phyloP scores from a whole-genome alignment of 64 coral and sea anemone genomes.

The Actinia tenebrosa region DNA sequence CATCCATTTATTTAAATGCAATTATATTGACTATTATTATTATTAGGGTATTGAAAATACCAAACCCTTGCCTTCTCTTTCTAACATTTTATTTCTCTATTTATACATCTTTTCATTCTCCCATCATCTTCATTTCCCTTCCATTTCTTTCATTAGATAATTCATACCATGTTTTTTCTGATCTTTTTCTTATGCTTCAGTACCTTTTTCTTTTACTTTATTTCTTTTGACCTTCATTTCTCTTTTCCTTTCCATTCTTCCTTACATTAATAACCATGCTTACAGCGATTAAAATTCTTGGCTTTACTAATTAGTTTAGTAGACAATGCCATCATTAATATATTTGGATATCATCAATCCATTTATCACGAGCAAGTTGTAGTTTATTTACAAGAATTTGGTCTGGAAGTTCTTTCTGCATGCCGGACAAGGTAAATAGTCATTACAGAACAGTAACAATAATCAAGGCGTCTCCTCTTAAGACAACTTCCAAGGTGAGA shows the following conservation, averaged over 20 bases:
- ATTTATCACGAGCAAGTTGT: slow-evolving; percentile 1
- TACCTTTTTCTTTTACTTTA: background rate
- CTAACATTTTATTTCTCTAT: background rate
- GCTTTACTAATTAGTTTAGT: background rate
- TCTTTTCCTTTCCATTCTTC: background rate
- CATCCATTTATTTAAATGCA: background rate
- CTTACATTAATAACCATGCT: background rate
- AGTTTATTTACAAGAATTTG: slow-evolving; percentile 7
- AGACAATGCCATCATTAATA: background rate
- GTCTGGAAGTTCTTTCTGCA: slow-evolving; percentile 3
- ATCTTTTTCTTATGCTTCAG: background rate
- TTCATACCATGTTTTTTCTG: background rate
- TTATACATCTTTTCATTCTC: background rate
- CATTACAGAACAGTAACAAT: background rate
- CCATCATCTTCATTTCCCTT: background rate
- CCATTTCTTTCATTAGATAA: background rate
- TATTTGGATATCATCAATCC: slow-evolving; percentile 13
- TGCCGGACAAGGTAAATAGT: background rate
- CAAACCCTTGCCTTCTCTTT: background rate
- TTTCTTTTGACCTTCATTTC: background rate
- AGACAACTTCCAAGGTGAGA: background rate
- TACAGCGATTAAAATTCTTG: background rate
- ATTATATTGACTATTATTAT: background rate
- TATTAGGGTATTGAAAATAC: background rate
- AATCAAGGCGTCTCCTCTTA: background rate